phyloP scores from a whole-genome alignment of 2,888 invertebrate species.

The Prosopocoilus inquinatus region DNA sequence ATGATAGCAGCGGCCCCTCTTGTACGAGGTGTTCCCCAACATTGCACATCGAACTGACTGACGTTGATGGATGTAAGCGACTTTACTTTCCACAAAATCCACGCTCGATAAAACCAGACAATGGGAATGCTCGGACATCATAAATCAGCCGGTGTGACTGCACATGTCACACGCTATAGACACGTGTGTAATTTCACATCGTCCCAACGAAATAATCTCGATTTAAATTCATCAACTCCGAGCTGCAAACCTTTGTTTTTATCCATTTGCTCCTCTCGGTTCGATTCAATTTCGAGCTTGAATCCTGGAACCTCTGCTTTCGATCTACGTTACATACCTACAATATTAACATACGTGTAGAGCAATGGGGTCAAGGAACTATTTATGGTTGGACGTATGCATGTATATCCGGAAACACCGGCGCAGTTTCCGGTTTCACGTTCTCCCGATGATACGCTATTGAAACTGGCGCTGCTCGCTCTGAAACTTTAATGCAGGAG shows the following conservation, averaged over 20 bases:
- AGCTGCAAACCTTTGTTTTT: neutral
- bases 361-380: too few species aligned
- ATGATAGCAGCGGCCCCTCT: neutral
- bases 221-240: neutral
- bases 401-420: too few species aligned
- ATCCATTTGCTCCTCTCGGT: neutral
- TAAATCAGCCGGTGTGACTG: constrained; percentile 34
- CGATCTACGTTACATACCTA: too few species aligned
- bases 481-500: too few species aligned
- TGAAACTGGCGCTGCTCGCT: too few species aligned
- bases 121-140: constrained; percentile 31
- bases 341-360: too few species aligned
- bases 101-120: constrained; percentile 16
- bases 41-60: constrained; percentile 2
- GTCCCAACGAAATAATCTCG: neutral
- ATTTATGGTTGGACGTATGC: too few species aligned
- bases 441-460: too few species aligned
- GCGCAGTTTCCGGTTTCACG: too few species aligned
- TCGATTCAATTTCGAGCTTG: too few species aligned
- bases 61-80: constrained; percentile 28
- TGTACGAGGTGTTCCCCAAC: neutral
- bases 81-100: constrained; percentile 24
- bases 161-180: constrained; percentile 26
- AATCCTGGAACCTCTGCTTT: too few species aligned
- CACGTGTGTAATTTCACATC: constrained; percentile 24